Conservation (phyloP, 1,140 invertebrate species). For the Triops cancriformis region DNA sequence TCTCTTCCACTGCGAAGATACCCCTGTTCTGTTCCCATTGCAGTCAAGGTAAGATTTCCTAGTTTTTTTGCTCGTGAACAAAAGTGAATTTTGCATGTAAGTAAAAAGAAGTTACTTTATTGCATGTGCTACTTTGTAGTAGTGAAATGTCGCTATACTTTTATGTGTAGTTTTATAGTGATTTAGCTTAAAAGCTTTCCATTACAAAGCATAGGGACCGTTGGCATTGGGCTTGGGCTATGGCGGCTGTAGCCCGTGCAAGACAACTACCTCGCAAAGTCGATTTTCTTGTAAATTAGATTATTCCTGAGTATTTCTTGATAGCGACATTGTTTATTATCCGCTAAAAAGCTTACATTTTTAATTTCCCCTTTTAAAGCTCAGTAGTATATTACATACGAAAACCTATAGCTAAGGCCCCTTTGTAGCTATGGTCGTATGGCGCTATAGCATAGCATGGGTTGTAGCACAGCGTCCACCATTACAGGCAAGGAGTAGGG, state of each 20-base stretch:
- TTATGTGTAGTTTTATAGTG: background rate
- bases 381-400: background rate
- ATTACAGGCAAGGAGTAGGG: background rate
- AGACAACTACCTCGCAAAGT: background rate
- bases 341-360: background rate
- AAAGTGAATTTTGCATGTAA: background rate
- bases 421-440: slow-evolving; percentile 1
- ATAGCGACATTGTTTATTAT: background rate
- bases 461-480: slow-evolving; percentile 4
- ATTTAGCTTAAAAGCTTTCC: background rate
- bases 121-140: background rate
- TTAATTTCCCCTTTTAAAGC: background rate
- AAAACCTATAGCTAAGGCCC: slow-evolving; percentile 4
- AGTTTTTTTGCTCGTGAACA: background rate
- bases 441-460: slow-evolving; percentile 12
- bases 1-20: slow-evolving; percentile 13
- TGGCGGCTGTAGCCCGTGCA: background rate
- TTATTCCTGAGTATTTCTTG: background rate
- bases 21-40: slow-evolving; percentile 12
- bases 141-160: background rate
- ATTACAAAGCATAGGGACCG: slow-evolving; percentile 5
- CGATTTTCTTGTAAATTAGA: slow-evolving; percentile 7
- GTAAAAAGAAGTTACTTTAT: background rate
- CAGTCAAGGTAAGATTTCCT: slow-evolving; percentile 1
- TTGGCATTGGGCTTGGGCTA: slow-evolving; percentile 2